Conservation (phyloP, 1,140 invertebrate species). For the Drosophila persimilis region DNA sequence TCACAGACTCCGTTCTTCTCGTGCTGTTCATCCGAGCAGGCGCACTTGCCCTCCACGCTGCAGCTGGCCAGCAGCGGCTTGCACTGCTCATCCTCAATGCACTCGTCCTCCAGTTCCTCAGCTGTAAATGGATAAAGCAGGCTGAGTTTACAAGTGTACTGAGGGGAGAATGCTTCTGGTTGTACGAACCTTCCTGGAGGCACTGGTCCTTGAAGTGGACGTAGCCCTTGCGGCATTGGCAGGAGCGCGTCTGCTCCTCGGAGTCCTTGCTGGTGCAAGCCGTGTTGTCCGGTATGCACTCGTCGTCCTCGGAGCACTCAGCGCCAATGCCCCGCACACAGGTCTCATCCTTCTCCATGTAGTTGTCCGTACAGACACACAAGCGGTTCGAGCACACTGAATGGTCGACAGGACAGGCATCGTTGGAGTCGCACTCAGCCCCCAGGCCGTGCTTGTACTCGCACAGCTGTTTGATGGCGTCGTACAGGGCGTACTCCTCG, state of each 20-base stretch:
- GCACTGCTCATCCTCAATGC: conserved; percentile 76
- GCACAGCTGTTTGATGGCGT: conserved; percentile 75
- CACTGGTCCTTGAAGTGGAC: conserved; percentile 83
- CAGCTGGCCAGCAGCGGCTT: conserved; percentile 76
- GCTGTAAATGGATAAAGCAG: conserved; percentile 24
- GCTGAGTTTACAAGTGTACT: no score
- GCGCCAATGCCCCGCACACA: conserved; percentile 83
- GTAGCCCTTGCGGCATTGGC: conserved; percentile 82
- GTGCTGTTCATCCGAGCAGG: conserved; percentile 71
- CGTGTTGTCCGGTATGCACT: conserved; percentile 83
- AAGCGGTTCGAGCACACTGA: conserved; percentile 80
- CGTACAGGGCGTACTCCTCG: conserved; percentile 75
- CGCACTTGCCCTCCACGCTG: conserved; percentile 64
- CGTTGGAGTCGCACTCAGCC: conserved; percentile 68
- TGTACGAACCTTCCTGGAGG: conserved; percentile 73
- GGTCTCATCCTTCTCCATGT: conserved; percentile 67
- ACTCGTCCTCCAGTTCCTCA: conserved; percentile 71
- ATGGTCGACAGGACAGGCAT: conserved; percentile 75
- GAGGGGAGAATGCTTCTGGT: neutral
- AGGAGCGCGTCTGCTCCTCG: conserved; percentile 62
- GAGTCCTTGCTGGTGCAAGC: conserved; percentile 64
- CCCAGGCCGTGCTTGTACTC: conserved; percentile 73
- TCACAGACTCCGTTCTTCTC: conserved; percentile 67
- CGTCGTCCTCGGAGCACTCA: conserved; percentile 74
- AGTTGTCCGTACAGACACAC: conserved; percentile 83